Conservation (phyloP, 1,140 invertebrate species). For the Atta texana region DNA sequence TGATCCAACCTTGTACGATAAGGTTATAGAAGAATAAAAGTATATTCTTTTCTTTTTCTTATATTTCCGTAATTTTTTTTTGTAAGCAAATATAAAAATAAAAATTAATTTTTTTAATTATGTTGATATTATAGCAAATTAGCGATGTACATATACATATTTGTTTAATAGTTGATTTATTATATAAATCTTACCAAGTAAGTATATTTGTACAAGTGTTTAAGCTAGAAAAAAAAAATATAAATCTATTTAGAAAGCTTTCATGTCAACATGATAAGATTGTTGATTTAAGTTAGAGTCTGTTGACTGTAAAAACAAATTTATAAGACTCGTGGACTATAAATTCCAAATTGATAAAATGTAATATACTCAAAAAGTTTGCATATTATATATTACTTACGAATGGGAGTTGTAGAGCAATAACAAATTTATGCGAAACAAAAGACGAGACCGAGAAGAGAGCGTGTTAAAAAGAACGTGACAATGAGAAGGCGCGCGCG, state of each 20-base stretch:
- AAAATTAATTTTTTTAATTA: too few species aligned
- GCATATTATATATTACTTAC: not conserved
- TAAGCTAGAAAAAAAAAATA: not conserved
- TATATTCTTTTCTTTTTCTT: too few species aligned
- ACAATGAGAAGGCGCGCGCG: too few species aligned
- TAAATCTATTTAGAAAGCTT: constrained; percentile 7
- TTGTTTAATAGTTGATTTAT: too few species aligned
- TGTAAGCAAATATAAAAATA: too few species aligned
- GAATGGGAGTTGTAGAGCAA: too few species aligned
- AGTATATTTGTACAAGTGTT: not conserved
- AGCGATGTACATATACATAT: not conserved
- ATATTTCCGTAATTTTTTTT: too few species aligned
- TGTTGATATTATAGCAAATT: not conserved
- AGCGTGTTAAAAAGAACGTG: too few species aligned
- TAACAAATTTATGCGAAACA: too few species aligned
- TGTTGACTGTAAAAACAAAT: not conserved
- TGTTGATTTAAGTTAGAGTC: not conserved
- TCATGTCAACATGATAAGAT: not conserved
- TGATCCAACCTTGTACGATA: too few species aligned
- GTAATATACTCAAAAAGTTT: not conserved
- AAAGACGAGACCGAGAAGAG: too few species aligned
- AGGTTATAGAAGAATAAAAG: too few species aligned
- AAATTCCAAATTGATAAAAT: not conserved
- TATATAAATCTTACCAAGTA: not conserved
- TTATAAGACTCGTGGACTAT: not conserved